Percentiles rank a stretch among this genome's conserved stretches.
Conservation (phyloP, 2,888 invertebrate genomes). For the Anodontia alba region DNA sequence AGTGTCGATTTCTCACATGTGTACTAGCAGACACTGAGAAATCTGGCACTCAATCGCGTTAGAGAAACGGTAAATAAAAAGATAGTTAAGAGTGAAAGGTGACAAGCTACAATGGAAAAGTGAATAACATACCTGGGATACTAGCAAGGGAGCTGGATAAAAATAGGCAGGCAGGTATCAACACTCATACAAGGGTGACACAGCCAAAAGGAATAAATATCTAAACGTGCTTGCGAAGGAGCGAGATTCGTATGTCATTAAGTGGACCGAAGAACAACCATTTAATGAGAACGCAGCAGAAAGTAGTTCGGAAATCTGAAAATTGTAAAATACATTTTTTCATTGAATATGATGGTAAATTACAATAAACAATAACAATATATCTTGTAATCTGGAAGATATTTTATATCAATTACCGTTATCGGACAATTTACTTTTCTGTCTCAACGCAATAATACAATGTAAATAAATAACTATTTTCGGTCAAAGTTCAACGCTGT, state of each 20-base stretch:
- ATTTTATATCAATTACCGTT: neutral
- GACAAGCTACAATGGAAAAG: slow-evolving; percentile 72
- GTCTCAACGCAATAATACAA: slow-evolving; percentile 45
- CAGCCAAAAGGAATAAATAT: slow-evolving; percentile 70
- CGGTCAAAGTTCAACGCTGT: slow-evolving; percentile 61
- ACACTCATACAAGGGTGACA: slow-evolving; percentile 67
- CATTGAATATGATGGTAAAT: too few relatives aligned
- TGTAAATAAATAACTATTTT: slow-evolving; percentile 63
- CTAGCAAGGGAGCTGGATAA: slow-evolving; percentile 77
- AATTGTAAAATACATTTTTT: too few relatives aligned
- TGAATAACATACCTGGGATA: slow-evolving; percentile 78
- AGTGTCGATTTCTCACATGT: slow-evolving; percentile 15
- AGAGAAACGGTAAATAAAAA: slow-evolving; percentile 53
- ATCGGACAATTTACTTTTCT: neutral
- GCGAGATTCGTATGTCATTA: slow-evolving; percentile 67
- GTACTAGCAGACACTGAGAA: neutral
- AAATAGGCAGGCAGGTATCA: slow-evolving; percentile 67
- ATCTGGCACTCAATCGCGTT: slow-evolving; percentile 11
- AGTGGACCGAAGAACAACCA: slow-evolving; percentile 51
- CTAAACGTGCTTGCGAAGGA: slow-evolving; percentile 69
- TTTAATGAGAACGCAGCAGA: slow-evolving; percentile 14
- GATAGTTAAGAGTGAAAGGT: slow-evolving; percentile 64
- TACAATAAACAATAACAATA: too few relatives aligned
- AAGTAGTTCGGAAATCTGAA: slow-evolving; percentile 44
- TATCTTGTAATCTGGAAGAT: too few relatives aligned